Evolutionary conservation across 2,888 invertebrate species (phyloP), one percentile per base, ranked within the genome.

Genomic region (Melinopterus prodromus): DNA sequence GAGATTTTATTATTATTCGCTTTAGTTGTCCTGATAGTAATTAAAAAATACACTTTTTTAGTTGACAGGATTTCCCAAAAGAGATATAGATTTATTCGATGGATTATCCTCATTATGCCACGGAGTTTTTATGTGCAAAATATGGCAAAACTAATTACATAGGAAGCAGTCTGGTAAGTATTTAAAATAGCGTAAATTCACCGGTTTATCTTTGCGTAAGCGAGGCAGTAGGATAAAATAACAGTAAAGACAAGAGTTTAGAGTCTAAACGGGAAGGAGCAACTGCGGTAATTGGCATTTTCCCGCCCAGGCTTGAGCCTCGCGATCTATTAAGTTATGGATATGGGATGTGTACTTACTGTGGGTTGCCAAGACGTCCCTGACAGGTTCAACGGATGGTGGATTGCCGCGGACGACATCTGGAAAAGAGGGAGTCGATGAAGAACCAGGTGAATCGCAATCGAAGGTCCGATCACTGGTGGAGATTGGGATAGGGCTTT

Each of bases 391-490:
- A 90, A 84, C 15, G 2, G 53, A 53, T 53, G 53, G 12, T 90
- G 87, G 77, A 89, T 86, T 83, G 85, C 90, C 91, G 83, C 90
- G 89, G 79, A 89, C 86, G 85, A 91, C 86, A 79, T 89, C 85
- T 1, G 87, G 87, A 84, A 91, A 89, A 86, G 92, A 89, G 87
- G 93, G 89, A 76, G 91, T 90, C 79, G 92, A 92, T 79, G 92
- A 92, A 53, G 92, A 93, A 72, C 93, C 92, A 76, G 92, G 93
- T 71, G 93, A 92, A 85, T 92, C 92, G 86, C 91, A 92, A 79
- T 89, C 89, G 37, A 87, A 77, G 78, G 86, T 85, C 53, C 88
- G 82, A 72, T 87, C 88, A 70, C 88, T 70, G 36, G 85, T 87
- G 89, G 86, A 90, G 2, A 92, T 90, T 87, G 82, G 88, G 16